Conservation (phyloP, 2,797 vertebrate genomes). For the Sphenopsis melanotis region DNA sequence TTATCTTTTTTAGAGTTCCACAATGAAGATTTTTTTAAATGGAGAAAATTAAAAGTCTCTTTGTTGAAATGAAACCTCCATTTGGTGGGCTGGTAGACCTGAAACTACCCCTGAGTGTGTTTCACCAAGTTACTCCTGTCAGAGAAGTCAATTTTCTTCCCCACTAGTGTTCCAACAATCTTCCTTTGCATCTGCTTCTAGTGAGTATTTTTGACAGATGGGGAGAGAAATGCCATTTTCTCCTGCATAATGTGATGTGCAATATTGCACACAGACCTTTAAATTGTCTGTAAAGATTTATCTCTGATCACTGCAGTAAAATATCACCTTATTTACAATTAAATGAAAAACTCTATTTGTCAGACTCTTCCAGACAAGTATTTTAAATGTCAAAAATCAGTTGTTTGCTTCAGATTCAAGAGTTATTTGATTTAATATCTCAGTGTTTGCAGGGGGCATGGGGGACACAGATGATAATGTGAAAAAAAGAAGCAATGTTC, state of each 20-base stretch:
- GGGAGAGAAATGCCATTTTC: not conserved
- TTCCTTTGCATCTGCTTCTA: not conserved
- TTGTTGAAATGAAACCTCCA: not conserved
- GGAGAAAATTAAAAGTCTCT: not conserved
- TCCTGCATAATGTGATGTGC: not conserved
- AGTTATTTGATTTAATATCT: not conserved
- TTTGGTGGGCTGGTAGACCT: not conserved
- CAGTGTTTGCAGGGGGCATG: not conserved
- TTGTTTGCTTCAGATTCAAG: not conserved
- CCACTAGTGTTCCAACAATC: not conserved
- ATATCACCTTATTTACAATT: slow-evolving; percentile 67
- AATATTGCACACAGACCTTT: not conserved
- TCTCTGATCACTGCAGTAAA: slow-evolving; percentile 19
- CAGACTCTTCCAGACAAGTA: slow-evolving; percentile 8
- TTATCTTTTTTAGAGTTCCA: not conserved
- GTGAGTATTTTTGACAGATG: slow-evolving; percentile 23
- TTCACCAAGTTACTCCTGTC: not conserved
- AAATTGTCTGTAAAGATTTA: slow-evolving; percentile 46
- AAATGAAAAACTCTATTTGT: slow-evolving; percentile 44
- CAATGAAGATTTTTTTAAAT: not conserved
- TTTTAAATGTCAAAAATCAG: slow-evolving; percentile 32
- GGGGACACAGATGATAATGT: not conserved
- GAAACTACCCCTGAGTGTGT: not conserved
- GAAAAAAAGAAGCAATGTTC: not conserved
- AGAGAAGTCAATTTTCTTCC: not conserved